Evolutionary conservation across 2,797 vertebrate genomes (phyloP).

Genomic region (Nothura maculosa): DNA sequence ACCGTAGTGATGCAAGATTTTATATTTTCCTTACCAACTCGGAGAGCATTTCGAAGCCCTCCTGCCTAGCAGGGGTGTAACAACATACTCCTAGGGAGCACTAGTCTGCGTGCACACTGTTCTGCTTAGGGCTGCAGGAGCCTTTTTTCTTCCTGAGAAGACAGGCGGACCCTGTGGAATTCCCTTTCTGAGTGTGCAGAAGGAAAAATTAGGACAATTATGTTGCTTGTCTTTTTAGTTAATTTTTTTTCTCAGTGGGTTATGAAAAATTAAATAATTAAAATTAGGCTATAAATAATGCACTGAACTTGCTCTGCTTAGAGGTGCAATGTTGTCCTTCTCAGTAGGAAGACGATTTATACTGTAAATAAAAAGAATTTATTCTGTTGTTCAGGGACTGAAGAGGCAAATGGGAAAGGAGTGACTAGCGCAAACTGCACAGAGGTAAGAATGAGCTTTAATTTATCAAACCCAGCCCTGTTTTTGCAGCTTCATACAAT

Average conservation of each 20-base stretch:
- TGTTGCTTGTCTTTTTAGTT: not conserved
- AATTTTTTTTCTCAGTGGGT: not conserved
- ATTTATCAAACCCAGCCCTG: not conserved
- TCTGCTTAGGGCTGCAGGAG: not conserved
- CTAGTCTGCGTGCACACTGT: not conserved
- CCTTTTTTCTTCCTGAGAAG: not conserved
- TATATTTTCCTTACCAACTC: not conserved
- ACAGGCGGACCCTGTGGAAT: not conserved
- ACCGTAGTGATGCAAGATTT: not conserved
- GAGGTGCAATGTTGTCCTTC: not conserved
- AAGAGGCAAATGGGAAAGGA: not conserved
- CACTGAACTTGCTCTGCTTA: slow-evolving; percentile 1
- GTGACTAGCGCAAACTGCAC: not conserved
- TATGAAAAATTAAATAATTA: slow-evolving; percentile 49
- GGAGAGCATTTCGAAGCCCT: not conserved
- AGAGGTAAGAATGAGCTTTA: not conserved
- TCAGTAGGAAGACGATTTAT: not conserved
- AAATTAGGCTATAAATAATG: slow-evolving; percentile 32
- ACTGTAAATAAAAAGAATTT: slow-evolving; percentile 28
- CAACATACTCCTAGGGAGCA: not conserved
- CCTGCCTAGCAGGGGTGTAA: not conserved
- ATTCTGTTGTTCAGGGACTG: not conserved
- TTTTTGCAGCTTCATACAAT: not conserved
- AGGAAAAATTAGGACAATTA: slow-evolving; percentile 23
- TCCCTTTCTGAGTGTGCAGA: not conserved